Base-by-base conservation (phyloP, 1,140 invertebrate genomes). In the Cydia strobilella region DNA sequence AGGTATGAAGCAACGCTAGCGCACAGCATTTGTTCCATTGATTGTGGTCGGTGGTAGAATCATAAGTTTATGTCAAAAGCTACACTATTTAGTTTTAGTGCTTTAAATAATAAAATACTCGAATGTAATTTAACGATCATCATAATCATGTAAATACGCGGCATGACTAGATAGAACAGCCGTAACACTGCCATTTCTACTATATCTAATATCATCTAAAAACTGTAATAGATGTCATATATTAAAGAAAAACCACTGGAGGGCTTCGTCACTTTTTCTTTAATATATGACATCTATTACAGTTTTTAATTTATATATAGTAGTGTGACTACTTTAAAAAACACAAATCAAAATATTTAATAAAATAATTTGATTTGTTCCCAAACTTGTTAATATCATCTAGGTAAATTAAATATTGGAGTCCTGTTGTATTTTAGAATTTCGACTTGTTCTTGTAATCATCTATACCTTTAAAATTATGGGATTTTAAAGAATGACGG, bases 121-220 rank as follows among this genome's bases (percentile, higher is more conserved):
- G 15, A n/a, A n/a, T 35, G 15, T 69, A 39, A 69, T 18, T 15
- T 2, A 69, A 18, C 27, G 10, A 31, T 35, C 27, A 35, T 69
- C 7, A 35, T 35, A 69, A n/a, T 35, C 62, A 10, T 69, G 74
- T 42, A 27, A 71, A 35, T 54, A 45, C 72, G 72, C 76, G 65
- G 75, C 45, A 79, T 79, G 71, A 79, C 77, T 79, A 77, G 75
- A 72, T 59, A 25, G 75, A 59, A 75, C 73, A 83, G 81, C 81
- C 76, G 74, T 72, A 79, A 75, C 84, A 86, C 84, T 86, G 84
- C 84, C 84, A 86, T 77, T 81, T 78, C 76, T 84, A 75, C 65
- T 84, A 76, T 23, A 25, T 18, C 45, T 54, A 35, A 39, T 66
- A 66, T 66, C 63, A 23, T 62, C 20, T n/a, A n/a, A n/a, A n/a